Base-by-base conservation (phyloP, 2,888 invertebrate species). In the Agriopis leucophaearia region DNA sequence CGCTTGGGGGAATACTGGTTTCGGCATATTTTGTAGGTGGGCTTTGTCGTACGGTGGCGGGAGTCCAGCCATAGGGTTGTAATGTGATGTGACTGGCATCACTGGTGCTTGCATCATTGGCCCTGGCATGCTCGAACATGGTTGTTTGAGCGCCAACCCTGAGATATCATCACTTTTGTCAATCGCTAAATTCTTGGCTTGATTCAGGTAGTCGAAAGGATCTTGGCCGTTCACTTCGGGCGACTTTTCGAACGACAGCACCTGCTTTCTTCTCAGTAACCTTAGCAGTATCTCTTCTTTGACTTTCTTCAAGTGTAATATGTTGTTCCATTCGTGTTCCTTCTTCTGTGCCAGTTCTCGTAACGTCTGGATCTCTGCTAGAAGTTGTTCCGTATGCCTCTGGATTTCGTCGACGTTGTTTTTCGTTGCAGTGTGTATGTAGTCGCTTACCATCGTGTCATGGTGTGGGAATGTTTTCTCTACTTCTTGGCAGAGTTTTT, bases 271-370 rank as follows among this genome's bases (percentile, higher is more conserved):
- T 69, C 97, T 94, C 66, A 96, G 94, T 44, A 98, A 88, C 74
- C 97, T 93, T 8, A 96, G 89, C 58, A 97, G 90, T 27, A 97
- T 95, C 82, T 98, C 97, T 81, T 98, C 97, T 89, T 98, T 98
- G 5, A 97, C 95, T 85, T 97, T 97, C 83, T 97, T 97, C 74
- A 97, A 91, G 80, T 97, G 96, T 13, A 98, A 86, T 62, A 98
- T 96, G 69, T 97, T 96, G 84, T 98, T 97, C 97, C 97, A 97
- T 86, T 98, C 98, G 77, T 96, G 95, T 89, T 98, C 98, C 85
- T 98, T 98, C 80, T 96, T 96, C 78, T 95, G 95, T 0, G 97
- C 96, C 59, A 97, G 90, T 78, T 96, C 96, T 72, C 96, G 94
- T 69, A 98, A 88, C 0, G 96, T 96, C 79, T 96, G 94, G 69